Evolutionary conservation across 2,888 invertebrate genomes (phyloP), one percentile per base, ranked within the genome.

Genomic region (Neelides folsomi): DNA sequence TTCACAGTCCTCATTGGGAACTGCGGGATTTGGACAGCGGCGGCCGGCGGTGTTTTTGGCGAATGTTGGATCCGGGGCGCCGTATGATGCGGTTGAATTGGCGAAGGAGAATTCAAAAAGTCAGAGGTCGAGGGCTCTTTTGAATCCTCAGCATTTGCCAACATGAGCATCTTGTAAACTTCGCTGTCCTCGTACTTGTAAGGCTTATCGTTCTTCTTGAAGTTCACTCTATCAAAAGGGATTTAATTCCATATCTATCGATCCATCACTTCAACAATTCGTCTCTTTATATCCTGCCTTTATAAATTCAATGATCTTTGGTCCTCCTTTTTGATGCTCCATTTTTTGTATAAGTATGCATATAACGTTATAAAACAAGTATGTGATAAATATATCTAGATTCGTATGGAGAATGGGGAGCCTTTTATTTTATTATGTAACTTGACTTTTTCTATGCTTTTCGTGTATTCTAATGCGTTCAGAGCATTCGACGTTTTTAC

Each of bases 181-280:
- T 87, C 89, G 68, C 89, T 89, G 69, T 86, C 86, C 65, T 83
- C 82, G 52, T 83, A 78, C 68, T 86, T 84, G 74, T 88, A 89
- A 61, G 82, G 81, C 72, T 83, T 87, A 71, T 90, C 90, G 73
- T 89, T 90, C 73, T 90, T 90, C 79, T 90, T 92, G 75, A 92
- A 92, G 75, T 92, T 92, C 35, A 92, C 90, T 66, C 92, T 92
- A 75, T 39, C 71, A 18, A 37, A n/a, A 13, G 2, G 9, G 27
- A 20, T 38, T 9, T 35, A 46, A 13, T 45, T 6, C 6, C 10
- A 20, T 43, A 13, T 15, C 27, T 7, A n/a, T 13, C n/a, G 10
- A n/a, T 38, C n/a, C n/a, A n/a, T n/a, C n/a, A n/a, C n/a, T n/a
- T n/a, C 5, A 38, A 1, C 13, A n/a, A 39, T 12, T 7, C 19